Base-by-base conservation (phyloP, 2,113 vertebrate genomes). In the Oryzias melastigma region DNA sequence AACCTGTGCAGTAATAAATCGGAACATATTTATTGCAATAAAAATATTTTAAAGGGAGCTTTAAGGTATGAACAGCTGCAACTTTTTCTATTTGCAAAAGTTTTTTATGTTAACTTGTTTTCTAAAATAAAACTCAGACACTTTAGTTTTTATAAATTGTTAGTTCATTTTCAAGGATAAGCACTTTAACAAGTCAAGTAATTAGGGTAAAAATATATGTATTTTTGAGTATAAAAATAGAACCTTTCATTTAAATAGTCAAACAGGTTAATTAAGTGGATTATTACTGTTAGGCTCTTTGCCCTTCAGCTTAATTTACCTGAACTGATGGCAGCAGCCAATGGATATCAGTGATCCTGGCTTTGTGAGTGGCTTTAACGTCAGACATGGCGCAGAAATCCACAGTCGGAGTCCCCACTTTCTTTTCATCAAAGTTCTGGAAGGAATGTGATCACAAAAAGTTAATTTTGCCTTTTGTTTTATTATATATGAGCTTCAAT, bases 291-390 rank as follows among this genome's bases (percentile, higher is more conserved):
- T 29, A 27, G 13, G 44, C 19, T 54, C 62, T 84, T n/a, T 24
- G 29, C 54, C 17, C 24, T 52, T 47, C 46, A 35, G 15, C 19
- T 20, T 41, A 12, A n/a, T 29, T 87, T 78, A 98, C 96, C 95
- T 95, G 87, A 65, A 90, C 93, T 24, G 72, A 84, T 51, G 86
- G 76, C 5, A 93, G 85, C 56, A 98, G 88, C 95, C 96, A 99
- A 0, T 95, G 92, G 62, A 98, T 77, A 55, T 97, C 95, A 35
- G 93, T 94, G 75, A 94, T 76, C 15, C 89, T 12, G 20, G 87
- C 91, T 86, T 85, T 93, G 72, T 97, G 95, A 42, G 93, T 90
- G 17, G 65, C 52, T 93, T 85, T 57, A 87, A 44, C 77, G 5
- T 91, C 88, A 49, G 96, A 98, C 45, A 92, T 80, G 2, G 91